Base-by-base conservation (phyloP, 2,888 invertebrate species). In the Clanis bilineata region DNA sequence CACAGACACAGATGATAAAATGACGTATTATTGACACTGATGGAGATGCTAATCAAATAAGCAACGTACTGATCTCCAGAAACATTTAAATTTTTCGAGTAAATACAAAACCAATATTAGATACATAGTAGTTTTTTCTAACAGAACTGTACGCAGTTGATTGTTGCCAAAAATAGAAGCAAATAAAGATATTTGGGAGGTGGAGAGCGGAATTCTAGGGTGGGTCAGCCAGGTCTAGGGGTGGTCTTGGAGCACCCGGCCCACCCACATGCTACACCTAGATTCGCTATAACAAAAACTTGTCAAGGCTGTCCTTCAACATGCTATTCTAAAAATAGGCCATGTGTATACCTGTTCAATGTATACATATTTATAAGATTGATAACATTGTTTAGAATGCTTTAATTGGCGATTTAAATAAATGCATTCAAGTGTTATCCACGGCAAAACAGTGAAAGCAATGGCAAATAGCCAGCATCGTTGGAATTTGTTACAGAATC, bases 381-480 rank as follows among this genome's bases (percentile, higher is more conserved):
- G 32, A 18, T 18, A 15, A 4, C 51, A n/a, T 0, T 32, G 18
- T 32, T 51, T 32, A 51, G 9, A 51, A 51, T 21, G 28, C 21
- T 43, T 41, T 7, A 21, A 32, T 32, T 1, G 7, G 7, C 4
- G 22, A 44, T 32, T 23, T 10, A 38, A 57, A 45, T 57, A 23
- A 23, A 57, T 57, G 23, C 57, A 38, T 36, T 10, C 15, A 45
- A 55, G 18, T 32, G 54, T 43, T 54, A 15, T 44, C 21, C 54
- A 55, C 41, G 18, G 12, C n/a, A 44, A 36, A 32, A 58, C 62
- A 64, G 60, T 45, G 58, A 57, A 57, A 64, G 58, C 12, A 47
- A 51, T 65, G 65, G 62, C 65, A 55, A 23, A 55, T 36, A 55
- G 61, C 65, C 63, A 65, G 57, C 43, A 45, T 45, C 22, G 41